These are phyloP conservation scores for Cotesia glomerata DNA, from an alignment of 1,140 invertebrate species.

Conservation along the genomic window DNA sequence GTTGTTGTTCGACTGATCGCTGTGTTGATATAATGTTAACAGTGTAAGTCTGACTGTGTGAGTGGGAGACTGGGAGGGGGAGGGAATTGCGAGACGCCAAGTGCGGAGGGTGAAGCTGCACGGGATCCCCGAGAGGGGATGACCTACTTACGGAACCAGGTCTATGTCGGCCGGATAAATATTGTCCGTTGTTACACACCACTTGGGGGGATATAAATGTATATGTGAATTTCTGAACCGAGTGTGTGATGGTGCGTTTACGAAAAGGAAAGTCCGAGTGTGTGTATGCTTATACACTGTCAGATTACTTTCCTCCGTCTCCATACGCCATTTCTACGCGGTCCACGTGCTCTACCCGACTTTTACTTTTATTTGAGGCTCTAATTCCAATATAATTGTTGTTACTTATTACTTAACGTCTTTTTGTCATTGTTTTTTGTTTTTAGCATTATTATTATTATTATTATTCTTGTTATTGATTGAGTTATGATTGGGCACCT, in stretches of 20 bases:
- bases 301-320: not conserved
- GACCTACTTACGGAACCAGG: conserved; percentile 73
- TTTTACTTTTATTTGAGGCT: no score
- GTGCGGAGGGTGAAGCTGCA: conserved; percentile 56
- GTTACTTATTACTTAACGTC: no score
- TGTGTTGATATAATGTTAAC: no score
- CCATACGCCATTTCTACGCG: no score
- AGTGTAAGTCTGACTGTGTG: not conserved
- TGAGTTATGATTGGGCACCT: no score
- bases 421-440: no score
- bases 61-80: conserved; percentile 48
- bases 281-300: no score
- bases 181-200: conserved; percentile 50
- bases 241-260: not conserved
- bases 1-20: no score
- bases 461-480: no score
- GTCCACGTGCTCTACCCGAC: no score
- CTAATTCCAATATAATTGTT: no score
- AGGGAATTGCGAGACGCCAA: conserved; percentile 39
- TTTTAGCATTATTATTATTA: no score
- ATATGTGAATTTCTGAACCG: not conserved
- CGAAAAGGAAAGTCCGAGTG: not conserved
- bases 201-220: not conserved
- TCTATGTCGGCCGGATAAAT: conserved; percentile 63
- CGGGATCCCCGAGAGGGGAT: conserved; percentile 58